A percentile compares a stretch with the other conserved stretches of the same genome.
Conservation (phyloP, 2,888 invertebrate species). For the Ophion ventricosus region DNA sequence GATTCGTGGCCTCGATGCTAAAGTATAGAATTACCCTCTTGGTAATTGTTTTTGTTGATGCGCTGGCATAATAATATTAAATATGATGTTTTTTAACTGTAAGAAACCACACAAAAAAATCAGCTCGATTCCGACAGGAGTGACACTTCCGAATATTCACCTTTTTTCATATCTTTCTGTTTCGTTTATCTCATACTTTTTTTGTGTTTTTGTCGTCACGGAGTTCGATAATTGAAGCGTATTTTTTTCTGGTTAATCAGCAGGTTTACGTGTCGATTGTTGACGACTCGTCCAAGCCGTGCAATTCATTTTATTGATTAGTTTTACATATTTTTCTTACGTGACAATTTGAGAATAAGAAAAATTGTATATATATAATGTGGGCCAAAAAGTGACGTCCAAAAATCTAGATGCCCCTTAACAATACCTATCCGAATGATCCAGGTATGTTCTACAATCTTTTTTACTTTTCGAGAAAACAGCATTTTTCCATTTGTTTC, state of each 20-base stretch:
- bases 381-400: neutral
- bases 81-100: too few species aligned
- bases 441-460: neutral
- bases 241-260: neutral
- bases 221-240: neutral
- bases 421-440: too few species aligned
- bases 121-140: too few species aligned
- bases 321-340: neutral
- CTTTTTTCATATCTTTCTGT: neutral
- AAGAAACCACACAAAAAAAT: too few species aligned
- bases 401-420: too few species aligned
- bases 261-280: neutral
- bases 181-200: neutral
- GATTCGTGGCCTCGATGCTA: too few species aligned
- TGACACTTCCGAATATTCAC: too few species aligned
- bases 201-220: neutral
- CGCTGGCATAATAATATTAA: too few species aligned
- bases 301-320: slow-evolving; percentile 22
- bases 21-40: too few species aligned
- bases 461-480: neutral
- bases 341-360: neutral
- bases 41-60: too few species aligned
- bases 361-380: neutral
- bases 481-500: too few species aligned
- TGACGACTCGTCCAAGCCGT: neutral